These are phyloP conservation scores for Erannis defoliaria DNA, from an alignment of 2,888 invertebrate species.

Conservation along the genomic window DNA sequence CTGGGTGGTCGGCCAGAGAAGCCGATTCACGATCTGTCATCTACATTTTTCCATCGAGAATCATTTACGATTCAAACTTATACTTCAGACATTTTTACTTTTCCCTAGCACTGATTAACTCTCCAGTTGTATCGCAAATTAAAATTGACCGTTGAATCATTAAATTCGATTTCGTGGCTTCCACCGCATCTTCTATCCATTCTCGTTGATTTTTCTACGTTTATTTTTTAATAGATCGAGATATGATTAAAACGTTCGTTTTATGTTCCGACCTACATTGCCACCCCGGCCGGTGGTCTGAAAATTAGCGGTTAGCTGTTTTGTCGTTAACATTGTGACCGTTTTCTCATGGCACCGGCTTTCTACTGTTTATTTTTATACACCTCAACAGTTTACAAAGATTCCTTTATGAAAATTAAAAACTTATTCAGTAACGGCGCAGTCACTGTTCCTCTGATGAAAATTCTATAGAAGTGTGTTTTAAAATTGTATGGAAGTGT, in stretches of 20 bases:
- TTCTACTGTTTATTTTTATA: conserved; percentile 32
- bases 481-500: too few species aligned
- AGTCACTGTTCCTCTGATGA: background rate
- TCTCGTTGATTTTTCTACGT: conserved; percentile 27
- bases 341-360: conserved; percentile 42
- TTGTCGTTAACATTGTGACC: conserved; percentile 44
- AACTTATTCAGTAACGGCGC: background rate
- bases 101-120: conserved; percentile 47
- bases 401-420: conserved; percentile 4
- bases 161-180: conserved; percentile 48
- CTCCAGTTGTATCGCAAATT: conserved; percentile 50
- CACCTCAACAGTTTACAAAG: conserved; percentile 11
- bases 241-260: conserved; percentile 40
- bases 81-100: conserved; percentile 53
- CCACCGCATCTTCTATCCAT: conserved; percentile 33
- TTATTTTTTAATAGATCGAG: conserved; percentile 34
- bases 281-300: conserved; percentile 34
- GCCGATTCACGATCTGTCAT: conserved; percentile 55
- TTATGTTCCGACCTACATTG: conserved; percentile 24
- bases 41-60: conserved; percentile 47
- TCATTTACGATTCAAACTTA: conserved; percentile 21
- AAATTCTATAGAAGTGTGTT: background rate
- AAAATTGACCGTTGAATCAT: conserved; percentile 56
- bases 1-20: conserved; percentile 54
- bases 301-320: conserved; percentile 50